Evolutionary conservation across 2,797 vertebrate species (phyloP).

Genomic region (Pangasius macronema): DNA sequence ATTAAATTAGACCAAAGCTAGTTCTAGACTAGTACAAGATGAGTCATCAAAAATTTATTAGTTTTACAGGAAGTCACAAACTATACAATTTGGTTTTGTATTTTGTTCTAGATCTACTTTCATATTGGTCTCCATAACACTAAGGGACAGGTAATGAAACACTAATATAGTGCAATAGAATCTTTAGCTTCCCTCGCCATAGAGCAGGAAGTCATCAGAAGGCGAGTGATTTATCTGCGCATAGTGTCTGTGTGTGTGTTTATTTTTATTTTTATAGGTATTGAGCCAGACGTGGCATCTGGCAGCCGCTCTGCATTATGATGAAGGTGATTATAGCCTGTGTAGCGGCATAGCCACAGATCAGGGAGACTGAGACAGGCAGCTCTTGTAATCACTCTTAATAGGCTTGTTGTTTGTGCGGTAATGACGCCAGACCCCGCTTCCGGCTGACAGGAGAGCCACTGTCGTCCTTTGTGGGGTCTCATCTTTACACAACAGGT

Average conservation of each 20-base stretch:
- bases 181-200: not conserved
- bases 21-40: not conserved
- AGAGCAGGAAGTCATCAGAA: conserved; percentile 18
- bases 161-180: not conserved
- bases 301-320: conserved; percentile 52
- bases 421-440: conserved; percentile 53
- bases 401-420: conserved; percentile 60
- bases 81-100: not conserved
- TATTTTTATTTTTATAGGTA: conserved; percentile 50
- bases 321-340: conserved; percentile 53
- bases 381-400: conserved; percentile 62
- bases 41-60: not conserved
- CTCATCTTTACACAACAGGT: conserved; percentile 38
- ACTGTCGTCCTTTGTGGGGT: conserved; percentile 46
- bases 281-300: conserved; percentile 41
- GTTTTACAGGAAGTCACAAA: not conserved
- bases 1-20: not conserved
- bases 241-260: conserved; percentile 36
- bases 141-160: not conserved
- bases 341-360: conserved; percentile 49
- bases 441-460: conserved; percentile 42
- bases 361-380: conserved; percentile 53
- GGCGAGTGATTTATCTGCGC: conserved; percentile 43
- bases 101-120: not conserved
- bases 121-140: not conserved